Base-by-base conservation (phyloP, 2,888 invertebrate species). In the Nomada fucata region DNA sequence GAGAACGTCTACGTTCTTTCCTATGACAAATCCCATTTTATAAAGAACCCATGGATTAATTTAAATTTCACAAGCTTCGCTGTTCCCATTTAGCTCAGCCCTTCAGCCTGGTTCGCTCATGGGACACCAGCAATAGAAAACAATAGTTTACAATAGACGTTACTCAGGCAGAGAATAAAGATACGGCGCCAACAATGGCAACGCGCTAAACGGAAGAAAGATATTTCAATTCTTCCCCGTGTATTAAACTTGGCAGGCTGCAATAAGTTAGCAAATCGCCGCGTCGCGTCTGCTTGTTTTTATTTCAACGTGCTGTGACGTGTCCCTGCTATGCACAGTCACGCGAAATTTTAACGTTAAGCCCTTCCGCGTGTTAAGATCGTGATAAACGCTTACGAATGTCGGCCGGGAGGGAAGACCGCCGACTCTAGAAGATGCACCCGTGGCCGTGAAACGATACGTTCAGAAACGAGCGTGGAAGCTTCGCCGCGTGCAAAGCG, bases 181-280 rank as follows among this genome's bases (percentile, higher is more conserved):
- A 65, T 74, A 82, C 61, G 69, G 9, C 20, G 53, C 18, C 2
- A 47, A 81, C 79, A 79, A 79, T 74, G 50, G 69, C 36, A 44
- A 65, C 52, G 69, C 20, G 67, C 53, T 65, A 80, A 70, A 63
- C 7, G 75, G 26, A 70, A 69, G 26, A 61, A 70, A 59, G 65
- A 74, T 75, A 75, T 67, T 69, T 69, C 50, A 60, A 67, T 77
- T 57, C 69, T 70, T 42, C 36, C n/a, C 11, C 23, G 23, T 26
- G 44, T 65, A 75, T 75, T 59, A 70, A 71, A 74, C 70, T 57
- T 23, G n/a, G 29, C 50, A 26, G 60, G 63, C 63, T 29, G 60
- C 79, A 63, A 59, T 57, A 42, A 64, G 57, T 57, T 36, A 47
- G 61, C 13, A 23, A 15, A 53, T 44, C 42, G 23, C 18, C 53